phyloP scores from a whole-genome alignment of 2,888 invertebrate genomes.

The Sminthurinus aureus region DNA sequence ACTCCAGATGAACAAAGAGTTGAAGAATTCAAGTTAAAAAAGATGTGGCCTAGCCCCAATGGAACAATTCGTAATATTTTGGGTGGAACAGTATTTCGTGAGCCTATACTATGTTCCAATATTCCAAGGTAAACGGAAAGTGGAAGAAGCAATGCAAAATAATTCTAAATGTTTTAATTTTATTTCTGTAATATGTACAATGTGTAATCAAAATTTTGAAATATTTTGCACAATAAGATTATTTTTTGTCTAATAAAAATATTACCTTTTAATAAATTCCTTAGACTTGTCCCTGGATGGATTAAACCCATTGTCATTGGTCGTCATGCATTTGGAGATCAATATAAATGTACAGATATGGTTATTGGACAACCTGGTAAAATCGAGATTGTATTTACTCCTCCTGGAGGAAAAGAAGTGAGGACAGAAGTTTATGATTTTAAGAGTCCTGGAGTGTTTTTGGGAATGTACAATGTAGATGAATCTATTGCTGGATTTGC shows the following conservation, averaged over 20 bases:
- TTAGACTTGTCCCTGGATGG: conserved; percentile 94
- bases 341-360: conserved; percentile 95
- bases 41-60: conserved; percentile 64
- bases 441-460: conserved; percentile 76
- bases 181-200: too few species aligned
- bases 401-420: conserved; percentile 68
- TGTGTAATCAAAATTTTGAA: too few species aligned
- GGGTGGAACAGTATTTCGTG: conserved; percentile 68
- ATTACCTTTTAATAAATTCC: conserved; percentile 79
- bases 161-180: too few species aligned
- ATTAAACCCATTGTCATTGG: conserved; percentile 97
- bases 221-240: too few species aligned
- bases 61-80: conserved; percentile 68
- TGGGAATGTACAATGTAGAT: conserved; percentile 87
- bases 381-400: conserved; percentile 77
- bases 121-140: too few species aligned
- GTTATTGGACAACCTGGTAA: conserved; percentile 73
- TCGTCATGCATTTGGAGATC: conserved; percentile 97
- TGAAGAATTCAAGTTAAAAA: conserved; percentile 66
- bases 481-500: conserved; percentile 85
- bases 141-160: too few species aligned
- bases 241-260: too few species aligned
- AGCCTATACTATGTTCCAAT: too few species aligned
- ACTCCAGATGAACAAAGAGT: conserved; percentile 97
- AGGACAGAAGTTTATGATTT: conserved; percentile 74